Conservation (phyloP, 1,140 invertebrate genomes). For the Limonius californicus region DNA sequence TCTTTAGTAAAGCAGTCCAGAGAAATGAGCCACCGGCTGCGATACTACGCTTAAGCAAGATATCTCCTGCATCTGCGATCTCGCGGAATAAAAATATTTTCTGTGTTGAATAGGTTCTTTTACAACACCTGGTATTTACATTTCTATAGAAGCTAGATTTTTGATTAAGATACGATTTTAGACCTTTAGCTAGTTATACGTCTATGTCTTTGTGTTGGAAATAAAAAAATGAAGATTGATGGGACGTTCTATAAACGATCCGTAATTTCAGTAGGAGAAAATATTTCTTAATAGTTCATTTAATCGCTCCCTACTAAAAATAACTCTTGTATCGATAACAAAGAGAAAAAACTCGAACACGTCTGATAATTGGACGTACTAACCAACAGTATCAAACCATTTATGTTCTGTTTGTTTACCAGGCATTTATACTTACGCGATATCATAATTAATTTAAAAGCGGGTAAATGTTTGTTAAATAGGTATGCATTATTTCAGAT, state of each 20-base stretch:
- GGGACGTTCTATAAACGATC: too few species aligned
- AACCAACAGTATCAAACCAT: too few species aligned
- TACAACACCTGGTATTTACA: not conserved
- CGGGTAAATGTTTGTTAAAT: too few species aligned
- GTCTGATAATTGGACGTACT: too few species aligned
- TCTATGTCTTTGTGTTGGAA: not conserved
- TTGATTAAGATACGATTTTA: conserved; percentile 8
- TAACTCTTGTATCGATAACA: not conserved
- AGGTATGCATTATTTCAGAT: too few species aligned
- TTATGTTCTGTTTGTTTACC: too few species aligned
- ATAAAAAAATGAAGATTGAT: not conserved
- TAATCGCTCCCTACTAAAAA: too few species aligned
- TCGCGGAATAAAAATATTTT: not conserved
- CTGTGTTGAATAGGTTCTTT: not conserved
- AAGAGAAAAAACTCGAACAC: too few species aligned
- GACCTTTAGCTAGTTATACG: not conserved
- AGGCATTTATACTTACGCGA: too few species aligned
- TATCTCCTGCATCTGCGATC: not conserved
- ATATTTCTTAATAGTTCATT: too few species aligned
- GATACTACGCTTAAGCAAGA: not conserved
- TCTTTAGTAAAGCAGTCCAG: not conserved
- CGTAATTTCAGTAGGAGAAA: too few species aligned
- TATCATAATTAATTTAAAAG: too few species aligned
- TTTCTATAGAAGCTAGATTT: conserved; percentile 4
- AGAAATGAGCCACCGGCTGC: not conserved